Conservation (phyloP, 2,797 vertebrate species). For the Neosalanx taihuensis region DNA sequence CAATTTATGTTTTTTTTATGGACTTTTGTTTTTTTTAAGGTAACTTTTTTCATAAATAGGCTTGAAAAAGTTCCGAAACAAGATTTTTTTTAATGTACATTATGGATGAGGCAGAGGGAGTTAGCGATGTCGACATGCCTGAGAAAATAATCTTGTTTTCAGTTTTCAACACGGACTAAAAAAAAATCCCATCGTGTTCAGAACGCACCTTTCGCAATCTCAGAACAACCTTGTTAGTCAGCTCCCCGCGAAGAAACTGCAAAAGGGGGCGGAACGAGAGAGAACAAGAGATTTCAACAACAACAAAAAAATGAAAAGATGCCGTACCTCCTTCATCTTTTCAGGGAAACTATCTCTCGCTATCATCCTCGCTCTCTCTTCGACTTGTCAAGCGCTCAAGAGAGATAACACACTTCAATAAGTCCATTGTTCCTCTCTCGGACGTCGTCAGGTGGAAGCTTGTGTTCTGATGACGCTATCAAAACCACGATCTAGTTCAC, state of each 20-base stretch:
- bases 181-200: background rate
- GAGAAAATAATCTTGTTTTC: too few relatives aligned
- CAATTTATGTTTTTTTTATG: background rate
- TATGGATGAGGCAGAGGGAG: too few relatives aligned
- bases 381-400: background rate
- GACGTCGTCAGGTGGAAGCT: background rate
- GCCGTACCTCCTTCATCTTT: background rate
- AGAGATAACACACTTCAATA: background rate
- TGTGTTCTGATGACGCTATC: background rate
- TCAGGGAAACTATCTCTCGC: background rate
- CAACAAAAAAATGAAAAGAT: background rate
- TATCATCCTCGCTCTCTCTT: background rate
- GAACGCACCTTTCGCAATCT: background rate
- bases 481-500: background rate
- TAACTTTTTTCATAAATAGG: too few relatives aligned
- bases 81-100: too few relatives aligned
- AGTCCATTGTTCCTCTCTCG: background rate
- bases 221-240: background rate
- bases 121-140: too few relatives aligned
- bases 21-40: too few relatives aligned
- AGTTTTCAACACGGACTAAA: background rate
- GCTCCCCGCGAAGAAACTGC: background rate
- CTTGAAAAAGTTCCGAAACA: too few relatives aligned
- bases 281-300: too few relatives aligned
- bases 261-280: too few relatives aligned